Conservation (phyloP, 2,797 vertebrate genomes). For the Pelobates cultripes region DNA sequence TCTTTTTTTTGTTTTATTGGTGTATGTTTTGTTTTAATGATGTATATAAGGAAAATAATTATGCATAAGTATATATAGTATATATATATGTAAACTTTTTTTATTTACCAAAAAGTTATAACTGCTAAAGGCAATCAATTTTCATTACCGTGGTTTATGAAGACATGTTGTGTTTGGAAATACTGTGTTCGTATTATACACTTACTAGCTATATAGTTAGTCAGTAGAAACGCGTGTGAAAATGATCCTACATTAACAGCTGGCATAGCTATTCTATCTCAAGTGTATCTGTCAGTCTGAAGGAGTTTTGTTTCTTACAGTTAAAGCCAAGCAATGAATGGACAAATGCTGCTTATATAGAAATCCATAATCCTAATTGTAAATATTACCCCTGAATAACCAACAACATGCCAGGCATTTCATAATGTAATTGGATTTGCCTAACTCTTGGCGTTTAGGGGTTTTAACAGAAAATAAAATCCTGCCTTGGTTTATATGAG, state of each 20-base stretch:
- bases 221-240: not conserved
- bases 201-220: not conserved
- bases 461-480: no score
- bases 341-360: no score
- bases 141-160: not conserved
- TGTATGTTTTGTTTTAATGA: no score
- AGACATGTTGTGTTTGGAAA: not conserved
- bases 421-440: no score
- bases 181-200: not conserved
- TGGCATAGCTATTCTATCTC: not conserved
- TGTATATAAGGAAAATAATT: not conserved
- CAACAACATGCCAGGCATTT: no score
- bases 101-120: not conserved
- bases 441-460: no score
- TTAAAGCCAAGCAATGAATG: no score
- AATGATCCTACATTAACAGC: not conserved
- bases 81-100: not conserved
- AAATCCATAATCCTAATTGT: no score
- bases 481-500: no score
- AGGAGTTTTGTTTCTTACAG: not conserved
- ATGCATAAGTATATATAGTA: not conserved
- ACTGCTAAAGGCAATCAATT: constrained; percentile 23
- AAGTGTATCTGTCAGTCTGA: not conserved
- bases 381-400: no score
- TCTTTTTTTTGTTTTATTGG: not conserved